phyloP scores from a whole-genome alignment of 2,113 vertebrate species.

The Muscicapa adusta region DNA sequence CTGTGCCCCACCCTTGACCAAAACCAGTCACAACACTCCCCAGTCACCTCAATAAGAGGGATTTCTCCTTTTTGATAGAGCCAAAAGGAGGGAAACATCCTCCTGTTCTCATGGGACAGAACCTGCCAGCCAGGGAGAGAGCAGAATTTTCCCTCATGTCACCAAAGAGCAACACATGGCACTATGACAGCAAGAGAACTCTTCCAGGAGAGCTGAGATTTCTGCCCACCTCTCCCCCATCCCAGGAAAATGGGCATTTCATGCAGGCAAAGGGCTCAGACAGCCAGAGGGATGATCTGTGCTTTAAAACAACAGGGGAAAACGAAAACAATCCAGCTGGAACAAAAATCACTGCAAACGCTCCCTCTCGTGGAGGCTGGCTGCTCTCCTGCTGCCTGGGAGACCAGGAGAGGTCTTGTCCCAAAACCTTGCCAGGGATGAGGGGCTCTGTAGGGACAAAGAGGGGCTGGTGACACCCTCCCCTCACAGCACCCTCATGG shows the following conservation, averaged over 20 bases:
- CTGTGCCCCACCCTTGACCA: neutral
- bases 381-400: neutral
- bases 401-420: rapidly evolving
- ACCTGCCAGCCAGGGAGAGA: neutral
- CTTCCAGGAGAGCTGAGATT: neutral
- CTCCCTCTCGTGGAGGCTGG: conserved; percentile 40
- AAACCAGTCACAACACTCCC: neutral
- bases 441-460: neutral
- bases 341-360: neutral
- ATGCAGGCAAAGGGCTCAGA: neutral
- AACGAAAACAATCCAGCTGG: neutral
- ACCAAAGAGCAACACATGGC: rapidly evolving
- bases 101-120: neutral
- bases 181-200: rapidly evolving
- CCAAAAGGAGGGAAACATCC: neutral
- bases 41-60: neutral
- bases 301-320: neutral
- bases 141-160: rapidly evolving
- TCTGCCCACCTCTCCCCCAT: neutral
- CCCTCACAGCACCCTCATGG: rapidly evolving
- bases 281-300: neutral
- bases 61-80: rapidly evolving
- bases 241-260: neutral
- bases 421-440: neutral
- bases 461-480: neutral